Conservation (phyloP, 2,113 vertebrate genomes). For the Mixornis gularis region DNA sequence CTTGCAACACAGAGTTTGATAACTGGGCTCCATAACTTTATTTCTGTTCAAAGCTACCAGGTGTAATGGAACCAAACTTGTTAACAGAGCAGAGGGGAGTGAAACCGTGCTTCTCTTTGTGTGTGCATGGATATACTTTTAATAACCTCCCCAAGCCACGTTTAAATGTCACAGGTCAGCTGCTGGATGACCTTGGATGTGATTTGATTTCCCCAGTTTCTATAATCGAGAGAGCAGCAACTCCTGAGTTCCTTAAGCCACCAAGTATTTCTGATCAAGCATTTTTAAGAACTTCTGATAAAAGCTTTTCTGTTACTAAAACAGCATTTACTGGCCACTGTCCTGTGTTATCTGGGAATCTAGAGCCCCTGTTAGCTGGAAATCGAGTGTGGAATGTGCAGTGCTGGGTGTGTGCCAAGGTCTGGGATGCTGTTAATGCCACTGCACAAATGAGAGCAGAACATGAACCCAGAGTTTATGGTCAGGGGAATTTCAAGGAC, state of each 20-base stretch:
- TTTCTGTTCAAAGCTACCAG: background rate
- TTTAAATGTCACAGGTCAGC: background rate
- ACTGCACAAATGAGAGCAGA: background rate
- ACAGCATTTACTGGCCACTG: background rate
- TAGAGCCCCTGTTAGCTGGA: background rate
- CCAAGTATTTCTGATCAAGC: background rate
- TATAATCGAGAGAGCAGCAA: background rate
- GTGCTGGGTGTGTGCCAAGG: background rate
- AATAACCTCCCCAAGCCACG: background rate
- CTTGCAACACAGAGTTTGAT: background rate
- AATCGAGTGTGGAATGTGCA: background rate
- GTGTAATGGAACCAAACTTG: background rate
- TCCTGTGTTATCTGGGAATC: background rate
- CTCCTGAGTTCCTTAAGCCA: background rate
- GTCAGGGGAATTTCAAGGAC: background rate
- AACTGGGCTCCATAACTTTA: background rate
- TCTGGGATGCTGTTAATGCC: background rate
- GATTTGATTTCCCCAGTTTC: background rate
- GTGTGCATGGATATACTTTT: rapidly evolving
- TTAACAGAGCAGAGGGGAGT: background rate
- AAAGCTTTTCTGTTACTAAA: background rate
- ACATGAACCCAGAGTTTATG: background rate
- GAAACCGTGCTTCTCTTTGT: background rate
- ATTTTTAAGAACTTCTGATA: background rate
- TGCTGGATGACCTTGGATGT: background rate